phyloP scores from a whole-genome alignment of 2,888 invertebrate genomes.

The Smittia sp. region DNA sequence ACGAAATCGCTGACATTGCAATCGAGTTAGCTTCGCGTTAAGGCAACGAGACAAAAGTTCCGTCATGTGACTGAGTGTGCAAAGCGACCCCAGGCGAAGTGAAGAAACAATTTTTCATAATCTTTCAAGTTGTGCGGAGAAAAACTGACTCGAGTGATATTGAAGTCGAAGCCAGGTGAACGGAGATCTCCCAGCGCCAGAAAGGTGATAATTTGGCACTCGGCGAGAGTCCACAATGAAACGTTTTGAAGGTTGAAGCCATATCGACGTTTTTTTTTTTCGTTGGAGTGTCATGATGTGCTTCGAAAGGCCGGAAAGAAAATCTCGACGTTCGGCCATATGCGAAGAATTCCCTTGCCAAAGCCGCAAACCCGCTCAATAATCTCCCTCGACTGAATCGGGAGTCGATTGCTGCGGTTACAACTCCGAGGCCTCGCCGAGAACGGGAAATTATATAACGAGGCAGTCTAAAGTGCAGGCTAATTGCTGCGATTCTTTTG shows the following conservation, averaged over 20 bases:
- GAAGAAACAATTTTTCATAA: slow-evolving; percentile 21
- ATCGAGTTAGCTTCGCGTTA: not conserved
- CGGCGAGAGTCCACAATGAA: not conserved
- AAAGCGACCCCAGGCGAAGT: not conserved
- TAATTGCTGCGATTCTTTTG: too few species aligned
- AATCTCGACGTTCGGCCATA: slow-evolving; percentile 4
- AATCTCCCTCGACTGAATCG: not conserved
- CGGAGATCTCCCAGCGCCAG: not conserved
- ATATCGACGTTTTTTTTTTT: not conserved
- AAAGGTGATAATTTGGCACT: not conserved
- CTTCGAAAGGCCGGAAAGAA: not conserved
- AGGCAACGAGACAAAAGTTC: not conserved
- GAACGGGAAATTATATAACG: not conserved
- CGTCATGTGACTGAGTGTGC: not conserved
- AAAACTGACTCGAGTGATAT: not conserved
- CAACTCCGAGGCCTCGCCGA: not conserved
- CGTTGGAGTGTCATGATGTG: not conserved
- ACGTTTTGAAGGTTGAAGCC: not conserved
- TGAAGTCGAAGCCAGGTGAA: not conserved
- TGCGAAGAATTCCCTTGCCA: not conserved
- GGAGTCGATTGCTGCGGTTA: not conserved
- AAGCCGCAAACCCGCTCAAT: not conserved
- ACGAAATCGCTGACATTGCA: too few species aligned
- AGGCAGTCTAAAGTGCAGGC: not conserved
- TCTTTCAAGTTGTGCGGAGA: not conserved